These are phyloP conservation scores for Pelodiscus sinensis DNA, from an alignment of 2,113 vertebrate species.

Conservation along the genomic window DNA sequence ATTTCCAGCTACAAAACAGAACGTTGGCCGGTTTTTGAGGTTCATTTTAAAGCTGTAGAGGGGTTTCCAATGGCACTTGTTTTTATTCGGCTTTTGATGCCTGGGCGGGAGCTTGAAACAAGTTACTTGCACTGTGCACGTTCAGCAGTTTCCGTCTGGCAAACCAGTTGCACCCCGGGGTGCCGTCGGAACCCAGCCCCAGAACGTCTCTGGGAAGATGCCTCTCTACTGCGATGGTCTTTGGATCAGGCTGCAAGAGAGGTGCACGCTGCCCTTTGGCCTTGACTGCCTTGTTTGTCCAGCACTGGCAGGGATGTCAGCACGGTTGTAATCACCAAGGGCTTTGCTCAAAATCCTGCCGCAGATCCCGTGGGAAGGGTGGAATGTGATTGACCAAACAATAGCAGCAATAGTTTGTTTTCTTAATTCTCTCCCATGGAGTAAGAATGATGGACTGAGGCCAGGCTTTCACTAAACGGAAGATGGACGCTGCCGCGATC, in stretches of 20 bases:
- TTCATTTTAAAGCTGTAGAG: neutral
- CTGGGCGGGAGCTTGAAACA: neutral
- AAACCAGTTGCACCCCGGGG: neutral
- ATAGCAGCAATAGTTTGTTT: neutral
- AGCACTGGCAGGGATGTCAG: neutral
- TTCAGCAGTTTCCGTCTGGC: neutral
- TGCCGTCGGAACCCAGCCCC: neutral
- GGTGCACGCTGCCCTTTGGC: neutral
- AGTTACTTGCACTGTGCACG: neutral
- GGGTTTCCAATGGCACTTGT: neutral
- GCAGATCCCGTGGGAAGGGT: neutral
- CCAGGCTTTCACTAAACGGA: too few species aligned
- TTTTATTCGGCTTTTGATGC: neutral
- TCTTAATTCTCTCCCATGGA: neutral
- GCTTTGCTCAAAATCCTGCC: neutral
- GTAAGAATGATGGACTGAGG: neutral
- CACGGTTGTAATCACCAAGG: neutral
- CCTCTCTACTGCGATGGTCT: neutral
- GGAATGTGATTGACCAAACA: neutral
- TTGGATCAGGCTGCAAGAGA: neutral
- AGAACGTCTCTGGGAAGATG: neutral
- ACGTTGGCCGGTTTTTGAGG: rapidly evolving
- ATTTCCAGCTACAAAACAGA: neutral
- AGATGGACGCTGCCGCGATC: too few species aligned
- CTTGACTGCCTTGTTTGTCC: neutral